phyloP scores from a whole-genome alignment of 1,140 invertebrate genomes.

The Goniozus legneri region DNA sequence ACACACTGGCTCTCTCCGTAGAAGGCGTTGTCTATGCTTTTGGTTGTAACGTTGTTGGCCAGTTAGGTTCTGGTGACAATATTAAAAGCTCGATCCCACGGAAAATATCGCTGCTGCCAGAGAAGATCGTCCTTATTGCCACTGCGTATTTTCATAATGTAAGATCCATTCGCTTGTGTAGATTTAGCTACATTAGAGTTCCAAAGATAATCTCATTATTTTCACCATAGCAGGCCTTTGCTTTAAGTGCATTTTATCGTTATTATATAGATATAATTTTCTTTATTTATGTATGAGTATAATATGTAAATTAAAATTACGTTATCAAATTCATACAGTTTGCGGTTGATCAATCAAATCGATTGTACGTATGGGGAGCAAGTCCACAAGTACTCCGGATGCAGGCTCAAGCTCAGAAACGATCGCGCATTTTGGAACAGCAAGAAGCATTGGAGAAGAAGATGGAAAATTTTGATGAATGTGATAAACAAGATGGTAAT shows the following conservation, averaged over 20 bases:
- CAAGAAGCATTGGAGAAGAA: conserved; percentile 35
- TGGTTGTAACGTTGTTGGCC: conserved; percentile 76
- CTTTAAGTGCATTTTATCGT: neutral
- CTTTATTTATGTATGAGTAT: conserved; percentile 8
- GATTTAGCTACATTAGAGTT: no score
- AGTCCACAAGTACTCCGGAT: conserved; percentile 73
- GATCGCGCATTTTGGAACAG: conserved; percentile 56
- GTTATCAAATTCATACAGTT: conserved; percentile 55
- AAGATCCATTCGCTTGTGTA: no score
- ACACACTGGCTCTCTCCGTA: conserved; percentile 64
- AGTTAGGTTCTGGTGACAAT: conserved; percentile 66
- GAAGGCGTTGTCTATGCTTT: conserved; percentile 70
- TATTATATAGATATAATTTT: conserved; percentile 1
- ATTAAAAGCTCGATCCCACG: conserved; percentile 62
- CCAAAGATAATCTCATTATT: no score
- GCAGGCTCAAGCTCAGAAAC: conserved; percentile 64
- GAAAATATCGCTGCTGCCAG: conserved; percentile 57
- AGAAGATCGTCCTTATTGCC: conserved; percentile 63
- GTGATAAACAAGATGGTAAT: conserved; percentile 13
- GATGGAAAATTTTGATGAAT: conserved; percentile 20
- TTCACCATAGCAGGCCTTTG: no score
- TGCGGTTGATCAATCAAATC: conserved; percentile 65
- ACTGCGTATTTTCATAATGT: conserved; percentile 82
- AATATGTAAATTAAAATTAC: neutral
- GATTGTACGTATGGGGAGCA: conserved; percentile 74